These are phyloP conservation scores for Megastigmus dorsalis DNA, from an alignment of 2,888 invertebrate species.

Conservation along the genomic window DNA sequence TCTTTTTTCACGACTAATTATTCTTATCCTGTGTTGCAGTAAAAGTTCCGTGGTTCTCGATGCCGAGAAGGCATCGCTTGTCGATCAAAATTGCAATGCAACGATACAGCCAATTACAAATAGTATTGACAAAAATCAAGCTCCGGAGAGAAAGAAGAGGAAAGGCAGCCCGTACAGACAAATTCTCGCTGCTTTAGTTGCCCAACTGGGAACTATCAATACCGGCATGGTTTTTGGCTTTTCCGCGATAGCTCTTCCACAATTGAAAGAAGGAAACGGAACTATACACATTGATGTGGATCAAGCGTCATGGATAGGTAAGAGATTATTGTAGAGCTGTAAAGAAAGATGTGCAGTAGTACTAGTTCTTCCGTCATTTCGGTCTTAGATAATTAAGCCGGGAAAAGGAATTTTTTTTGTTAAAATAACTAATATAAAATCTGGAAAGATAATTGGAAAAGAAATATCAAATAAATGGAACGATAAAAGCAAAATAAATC, in stretches of 20 bases:
- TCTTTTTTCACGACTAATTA: too few species aligned
- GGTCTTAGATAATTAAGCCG: too few species aligned
- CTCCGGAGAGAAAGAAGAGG: constrained; percentile 54
- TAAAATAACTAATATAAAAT: not conserved
- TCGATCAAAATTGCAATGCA: constrained; percentile 61
- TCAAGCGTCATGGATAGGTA: constrained; percentile 83
- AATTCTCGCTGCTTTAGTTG: constrained; percentile 80
- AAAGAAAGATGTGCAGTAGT: too few species aligned
- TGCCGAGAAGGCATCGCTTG: constrained; percentile 63
- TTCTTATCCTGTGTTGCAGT: constrained; percentile 9
- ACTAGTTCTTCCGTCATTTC: too few species aligned
- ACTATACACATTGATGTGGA: constrained; percentile 75
- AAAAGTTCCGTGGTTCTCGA: constrained; percentile 21
- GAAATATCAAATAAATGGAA: not conserved
- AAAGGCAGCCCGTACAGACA: constrained; percentile 73
- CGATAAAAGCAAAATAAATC: not conserved
- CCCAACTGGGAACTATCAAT: constrained; percentile 82
- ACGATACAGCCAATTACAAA: constrained; percentile 60
- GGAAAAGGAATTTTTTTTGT: constrained; percentile 57
- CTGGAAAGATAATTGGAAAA: not conserved
- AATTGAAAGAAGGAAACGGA: constrained; percentile 76
- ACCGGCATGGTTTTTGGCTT: constrained; percentile 84
- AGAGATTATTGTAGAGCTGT: too few species aligned
- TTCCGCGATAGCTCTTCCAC: constrained; percentile 81
- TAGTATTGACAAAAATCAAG: constrained; percentile 53